Evolutionary conservation across 1,140 invertebrate species (phyloP), one percentile per base, ranked within the genome.

Genomic region (Procambarus clarkii): DNA sequence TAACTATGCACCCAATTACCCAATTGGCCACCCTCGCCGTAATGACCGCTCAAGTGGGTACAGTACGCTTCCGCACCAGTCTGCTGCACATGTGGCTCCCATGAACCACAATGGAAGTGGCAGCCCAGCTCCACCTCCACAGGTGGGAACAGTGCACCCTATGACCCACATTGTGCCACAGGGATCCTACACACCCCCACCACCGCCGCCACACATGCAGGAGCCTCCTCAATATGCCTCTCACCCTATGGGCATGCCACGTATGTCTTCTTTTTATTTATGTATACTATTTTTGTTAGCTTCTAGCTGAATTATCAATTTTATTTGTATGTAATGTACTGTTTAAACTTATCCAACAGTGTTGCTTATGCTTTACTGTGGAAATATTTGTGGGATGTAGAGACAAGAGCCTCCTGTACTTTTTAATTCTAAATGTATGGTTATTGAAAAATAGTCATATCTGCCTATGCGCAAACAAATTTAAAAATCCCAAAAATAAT

Each of bases 1-100:
- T 93, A 98, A 98, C 94, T 99, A 99, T 95, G 98, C 98, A 18
- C 98, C 98, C 9, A 98, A 98, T 95, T 98, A 98, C 95, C 98
- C 98, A 3, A 95, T 98, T 86, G 97, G 97, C 0, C 97, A 97
- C 95, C 96, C 96, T 2, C 95, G 96, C 93, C 95, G 94, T 48
- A 93, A 96, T 45, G 95, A 97, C 92, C 95, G 97, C 64, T 97
- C 97, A n/a, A 94, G 94, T 50, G 97, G 97, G 4, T 98, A 98
- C 94, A 98, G 97, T 93, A 95, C 95, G 74, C 92, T 95, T 18
- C 95, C 95, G 1, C 93, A 94, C 34, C 93, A 88, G 96, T 97
- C 92, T 34, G 5, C 94, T 97, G 80, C 97, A 96, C 91, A 92
- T 45, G 81, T 86, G 11, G 69, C 76, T 93, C 94, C 84, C 0